Conservation (phyloP, 2,888 invertebrate species). For the Tryphoninae sp. region DNA sequence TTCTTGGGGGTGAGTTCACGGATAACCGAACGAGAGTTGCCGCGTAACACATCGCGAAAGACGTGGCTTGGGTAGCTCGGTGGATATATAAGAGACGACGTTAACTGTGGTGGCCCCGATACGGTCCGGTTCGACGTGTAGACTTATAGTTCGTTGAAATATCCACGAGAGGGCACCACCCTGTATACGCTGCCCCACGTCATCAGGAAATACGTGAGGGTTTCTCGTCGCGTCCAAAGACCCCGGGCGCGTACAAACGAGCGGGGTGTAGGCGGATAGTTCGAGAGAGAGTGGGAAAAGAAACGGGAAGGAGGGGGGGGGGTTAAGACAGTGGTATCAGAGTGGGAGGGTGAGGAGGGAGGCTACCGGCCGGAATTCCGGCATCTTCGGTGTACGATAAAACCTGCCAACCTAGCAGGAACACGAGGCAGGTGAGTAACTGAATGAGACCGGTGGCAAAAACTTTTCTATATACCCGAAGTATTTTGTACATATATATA, state of each 20-base stretch:
- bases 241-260: slow-evolving; percentile 41
- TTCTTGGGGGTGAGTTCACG: slow-evolving; percentile 29
- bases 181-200: slow-evolving; percentile 23
- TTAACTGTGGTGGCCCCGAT: slow-evolving; percentile 46
- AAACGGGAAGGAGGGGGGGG: background rate
- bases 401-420: slow-evolving; percentile 48
- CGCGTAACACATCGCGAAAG: slow-evolving; percentile 43
- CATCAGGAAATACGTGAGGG: slow-evolving; percentile 53
- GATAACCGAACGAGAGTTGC: slow-evolving; percentile 8
- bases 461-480: slow-evolving; percentile 46
- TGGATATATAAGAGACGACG: slow-evolving; percentile 53
- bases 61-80: slow-evolving; percentile 2
- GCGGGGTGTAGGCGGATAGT: slow-evolving; percentile 59
- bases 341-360: slow-evolving; percentile 38
- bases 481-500: slow-evolving; percentile 37
- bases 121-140: slow-evolving; percentile 37
- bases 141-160: slow-evolving; percentile 26
- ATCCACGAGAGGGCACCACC: slow-evolving; percentile 47
- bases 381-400: slow-evolving; percentile 47
- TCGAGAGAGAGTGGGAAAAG: slow-evolving; percentile 8
- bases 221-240: slow-evolving; percentile 48
- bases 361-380: slow-evolving; percentile 52
- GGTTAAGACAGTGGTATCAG: background rate
- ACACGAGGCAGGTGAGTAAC: slow-evolving; percentile 54
- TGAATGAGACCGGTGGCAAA: slow-evolving; percentile 45